Percentiles rank a stretch among this genome's conserved stretches.
Conservation (phyloP, 2,888 invertebrate species). For the Unio pictorum region DNA sequence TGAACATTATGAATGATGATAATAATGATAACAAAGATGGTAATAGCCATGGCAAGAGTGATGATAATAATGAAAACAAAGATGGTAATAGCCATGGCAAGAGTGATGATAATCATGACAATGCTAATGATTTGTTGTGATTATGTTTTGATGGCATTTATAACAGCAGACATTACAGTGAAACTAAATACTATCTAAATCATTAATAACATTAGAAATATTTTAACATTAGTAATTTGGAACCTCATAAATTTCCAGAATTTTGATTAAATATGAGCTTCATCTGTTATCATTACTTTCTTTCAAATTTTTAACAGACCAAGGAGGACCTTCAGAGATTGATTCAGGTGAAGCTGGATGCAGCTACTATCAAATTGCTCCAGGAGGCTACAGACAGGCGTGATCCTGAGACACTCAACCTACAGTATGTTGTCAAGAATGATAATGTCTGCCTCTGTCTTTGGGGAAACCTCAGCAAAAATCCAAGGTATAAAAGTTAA, state of each 20-base stretch:
- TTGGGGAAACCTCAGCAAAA: conserved; percentile 72
- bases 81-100: no score
- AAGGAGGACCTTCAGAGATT: conserved; percentile 64
- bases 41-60: no score
- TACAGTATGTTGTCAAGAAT: conserved; percentile 62
- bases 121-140: no score
- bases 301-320: conserved; percentile 24
- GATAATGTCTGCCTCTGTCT: conserved; percentile 63
- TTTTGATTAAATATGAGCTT: background rate
- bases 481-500: conserved; percentile 66
- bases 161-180: no score
- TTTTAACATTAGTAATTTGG: background rate
- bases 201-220: background rate
- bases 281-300: background rate
- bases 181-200: no score
- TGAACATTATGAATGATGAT: no score
- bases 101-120: no score
- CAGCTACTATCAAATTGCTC: conserved; percentile 61
- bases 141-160: no score
- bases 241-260: background rate
- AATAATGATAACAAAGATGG: no score
- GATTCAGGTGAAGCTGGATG: conserved; percentile 64
- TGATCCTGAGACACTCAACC: conserved; percentile 68
- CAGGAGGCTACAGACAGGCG: conserved; percentile 62
- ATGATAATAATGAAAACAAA: no score